A percentile compares a stretch with the other conserved stretches of the same genome.
Evolutionary conservation across 2,888 invertebrate genomes (phyloP).

Genomic region (Strigamia maritima): DNA sequence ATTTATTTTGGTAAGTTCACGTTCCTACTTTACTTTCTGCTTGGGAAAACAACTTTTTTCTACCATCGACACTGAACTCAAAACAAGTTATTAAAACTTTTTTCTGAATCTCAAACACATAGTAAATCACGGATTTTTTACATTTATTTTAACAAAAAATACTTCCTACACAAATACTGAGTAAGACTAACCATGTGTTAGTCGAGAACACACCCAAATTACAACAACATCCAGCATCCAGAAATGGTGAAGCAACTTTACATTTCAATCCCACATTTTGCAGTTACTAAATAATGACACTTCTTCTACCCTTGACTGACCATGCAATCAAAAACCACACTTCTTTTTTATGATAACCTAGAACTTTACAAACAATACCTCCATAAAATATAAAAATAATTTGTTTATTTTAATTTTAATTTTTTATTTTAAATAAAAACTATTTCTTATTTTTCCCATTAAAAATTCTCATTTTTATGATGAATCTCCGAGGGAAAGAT

Average conservation of each 20-base stretch:
- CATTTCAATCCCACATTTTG: constrained; percentile 12
- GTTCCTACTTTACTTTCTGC: neutral
- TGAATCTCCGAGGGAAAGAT: neutral
- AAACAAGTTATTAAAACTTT: constrained; percentile 15
- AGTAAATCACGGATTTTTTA: neutral
- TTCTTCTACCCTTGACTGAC: constrained; percentile 6
- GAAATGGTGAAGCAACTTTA: constrained; percentile 24
- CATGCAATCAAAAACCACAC: constrained; percentile 9
- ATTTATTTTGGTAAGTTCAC: neutral
- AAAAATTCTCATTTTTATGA: neutral
- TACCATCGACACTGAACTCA: neutral
- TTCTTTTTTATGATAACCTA: neutral
- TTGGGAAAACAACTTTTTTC: constrained; percentile 12
- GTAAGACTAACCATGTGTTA: constrained; percentile 12
- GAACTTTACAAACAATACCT: neutral
- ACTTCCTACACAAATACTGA: neutral
- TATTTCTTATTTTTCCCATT: neutral
- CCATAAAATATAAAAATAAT: neutral
- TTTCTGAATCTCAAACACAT: neutral
- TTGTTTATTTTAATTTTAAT: neutral
- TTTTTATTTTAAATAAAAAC: no score
- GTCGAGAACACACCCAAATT: constrained; percentile 8
- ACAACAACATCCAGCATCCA: constrained; percentile 7
- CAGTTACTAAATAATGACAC: neutral
- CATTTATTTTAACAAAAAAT: neutral